Evolutionary conservation across 2,888 invertebrate species (phyloP).

Genomic region (Apantesis nais): DNA sequence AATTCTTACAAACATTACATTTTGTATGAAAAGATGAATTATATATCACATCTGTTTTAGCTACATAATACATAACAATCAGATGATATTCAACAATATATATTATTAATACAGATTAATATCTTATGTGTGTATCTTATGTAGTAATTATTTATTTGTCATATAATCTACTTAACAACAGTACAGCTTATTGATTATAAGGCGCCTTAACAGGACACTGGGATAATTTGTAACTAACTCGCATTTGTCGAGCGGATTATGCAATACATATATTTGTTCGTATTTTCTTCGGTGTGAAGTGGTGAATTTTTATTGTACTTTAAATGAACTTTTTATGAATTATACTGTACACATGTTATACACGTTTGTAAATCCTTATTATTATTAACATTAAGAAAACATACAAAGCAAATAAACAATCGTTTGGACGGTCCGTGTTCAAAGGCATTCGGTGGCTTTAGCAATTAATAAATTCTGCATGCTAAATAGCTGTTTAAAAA

Average conservation of each 20-base stretch:
- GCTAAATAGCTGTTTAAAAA: slow-evolving; percentile 14
- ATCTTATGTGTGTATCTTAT: slow-evolving; percentile 7
- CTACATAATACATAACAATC: slow-evolving; percentile 22
- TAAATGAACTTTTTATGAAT: slow-evolving; percentile 22
- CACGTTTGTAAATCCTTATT: slow-evolving; percentile 22
- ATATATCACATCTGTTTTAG: slow-evolving; percentile 24
- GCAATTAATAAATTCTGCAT: slow-evolving; percentile 29
- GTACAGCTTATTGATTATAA: neutral
- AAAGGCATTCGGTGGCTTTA: slow-evolving; percentile 50
- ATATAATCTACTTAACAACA: slow-evolving; percentile 14
- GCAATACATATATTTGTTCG: neutral
- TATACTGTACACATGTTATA: slow-evolving; percentile 18
- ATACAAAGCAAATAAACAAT: slow-evolving; percentile 63
- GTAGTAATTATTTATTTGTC: slow-evolving; percentile 2
- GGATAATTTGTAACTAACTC: neutral
- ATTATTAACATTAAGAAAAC: slow-evolving; percentile 38
- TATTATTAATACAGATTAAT: slow-evolving; percentile 4
- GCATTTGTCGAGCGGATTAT: neutral
- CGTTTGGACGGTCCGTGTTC: slow-evolving; percentile 63
- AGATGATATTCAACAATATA: slow-evolving; percentile 19
- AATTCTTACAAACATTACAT: slow-evolving; percentile 11
- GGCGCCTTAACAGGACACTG: neutral
- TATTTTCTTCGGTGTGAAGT: neutral
- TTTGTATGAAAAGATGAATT: slow-evolving; percentile 15
- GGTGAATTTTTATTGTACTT: neutral